phyloP scores from a whole-genome alignment of 2,888 invertebrate species.

The Rhaphigaster nebulosa region DNA sequence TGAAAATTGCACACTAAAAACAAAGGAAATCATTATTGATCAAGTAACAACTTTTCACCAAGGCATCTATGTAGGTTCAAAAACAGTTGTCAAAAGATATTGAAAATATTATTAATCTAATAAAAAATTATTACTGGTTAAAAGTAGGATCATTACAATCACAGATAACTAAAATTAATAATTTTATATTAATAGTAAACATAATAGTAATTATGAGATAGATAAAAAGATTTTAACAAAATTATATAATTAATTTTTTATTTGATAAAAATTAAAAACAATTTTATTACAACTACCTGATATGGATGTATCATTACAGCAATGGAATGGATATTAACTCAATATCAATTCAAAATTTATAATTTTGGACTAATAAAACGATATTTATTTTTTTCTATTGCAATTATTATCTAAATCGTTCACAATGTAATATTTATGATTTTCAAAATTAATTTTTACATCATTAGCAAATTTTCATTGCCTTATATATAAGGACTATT shows the following conservation, averaged over 20 bases:
- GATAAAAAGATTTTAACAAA: neutral
- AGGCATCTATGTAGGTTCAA: neutral
- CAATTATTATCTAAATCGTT: neutral
- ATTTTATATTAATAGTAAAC: no score
- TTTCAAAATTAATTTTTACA: neutral
- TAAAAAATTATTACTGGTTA: neutral
- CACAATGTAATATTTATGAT: neutral
- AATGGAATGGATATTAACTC: neutral
- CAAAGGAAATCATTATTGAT: neutral
- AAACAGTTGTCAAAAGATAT: neutral
- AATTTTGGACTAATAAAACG: neutral
- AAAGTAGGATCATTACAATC: neutral
- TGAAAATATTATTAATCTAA: no score
- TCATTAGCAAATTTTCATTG: neutral
- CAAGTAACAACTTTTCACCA: neutral
- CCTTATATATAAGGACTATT: no score
- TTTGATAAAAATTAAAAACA: neutral
- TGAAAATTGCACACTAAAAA: neutral
- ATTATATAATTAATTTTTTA: neutral
- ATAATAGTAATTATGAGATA: neutral
- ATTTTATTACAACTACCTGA: neutral
- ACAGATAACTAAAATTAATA: neutral
- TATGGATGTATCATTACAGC: neutral
- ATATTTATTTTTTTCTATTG: no score
- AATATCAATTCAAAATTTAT: neutral